These are phyloP conservation scores for Zygogramma bicolorata DNA, from an alignment of 2,888 invertebrate species.

Conservation along the genomic window DNA sequence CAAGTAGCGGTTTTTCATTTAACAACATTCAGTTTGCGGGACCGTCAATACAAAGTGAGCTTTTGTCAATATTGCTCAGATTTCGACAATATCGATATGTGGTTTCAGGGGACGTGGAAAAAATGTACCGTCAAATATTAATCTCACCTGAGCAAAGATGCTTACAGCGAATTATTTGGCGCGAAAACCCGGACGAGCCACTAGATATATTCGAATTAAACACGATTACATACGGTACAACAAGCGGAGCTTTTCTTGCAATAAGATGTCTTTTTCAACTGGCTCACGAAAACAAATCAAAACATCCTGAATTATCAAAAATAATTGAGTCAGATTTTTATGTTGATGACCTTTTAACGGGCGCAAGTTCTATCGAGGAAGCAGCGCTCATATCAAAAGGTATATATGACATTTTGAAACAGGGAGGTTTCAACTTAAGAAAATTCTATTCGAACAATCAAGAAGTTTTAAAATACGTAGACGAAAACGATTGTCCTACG, in stretches of 20 bases:
- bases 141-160: constrained; percentile 10
- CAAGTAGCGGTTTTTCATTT: not conserved
- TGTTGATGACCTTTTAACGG: constrained; percentile 30
- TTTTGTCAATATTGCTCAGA: not conserved
- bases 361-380: constrained; percentile 16
- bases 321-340: constrained; percentile 29
- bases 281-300: not conserved
- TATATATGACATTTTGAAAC: constrained; percentile 11
- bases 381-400: not conserved
- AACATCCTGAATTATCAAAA: constrained; percentile 22
- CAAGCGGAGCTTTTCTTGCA: constrained; percentile 17
- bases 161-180: constrained; percentile 30
- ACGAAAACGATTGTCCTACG: not conserved
- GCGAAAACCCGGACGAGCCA: not conserved
- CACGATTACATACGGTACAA: constrained; percentile 34
- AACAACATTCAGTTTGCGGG: not conserved
- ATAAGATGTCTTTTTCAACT: constrained; percentile 29
- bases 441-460: constrained; percentile 18
- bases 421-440: constrained; percentile 6
- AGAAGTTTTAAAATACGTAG: not conserved
- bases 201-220: constrained; percentile 24
- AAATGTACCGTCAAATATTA: constrained; percentile 54
- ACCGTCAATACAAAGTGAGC: not conserved
- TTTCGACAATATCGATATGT: not conserved
- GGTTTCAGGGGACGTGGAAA: constrained; percentile 47